Evolutionary conservation across 1,140 invertebrate species (phyloP), one percentile per base, ranked within the genome.

Genomic region (Drosophila varians): DNA sequence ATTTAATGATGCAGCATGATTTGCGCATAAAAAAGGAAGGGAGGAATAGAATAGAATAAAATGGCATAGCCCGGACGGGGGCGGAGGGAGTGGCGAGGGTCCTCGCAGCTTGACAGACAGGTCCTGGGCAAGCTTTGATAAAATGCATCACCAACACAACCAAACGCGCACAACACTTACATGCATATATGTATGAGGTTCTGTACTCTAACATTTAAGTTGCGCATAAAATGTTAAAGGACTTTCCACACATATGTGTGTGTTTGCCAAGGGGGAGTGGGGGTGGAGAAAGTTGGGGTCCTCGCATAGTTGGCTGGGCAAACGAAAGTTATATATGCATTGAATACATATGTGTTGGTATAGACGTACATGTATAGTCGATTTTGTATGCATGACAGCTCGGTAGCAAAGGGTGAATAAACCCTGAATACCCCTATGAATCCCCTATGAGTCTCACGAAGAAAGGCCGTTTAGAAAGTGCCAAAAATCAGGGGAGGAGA

Each of bases 1-100:
- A 89, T 89, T 89, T 89, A 89, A 89, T 86, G 86, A 86, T 89
- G 76, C 86, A 89, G 84, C 76, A 89, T 89, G 84, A 89, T 79
- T 89, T 89, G 79, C 69, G 69, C 76, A 89, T 89, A 89, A 89
- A 89, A 84, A 79, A 76, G 62, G 16, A 31, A 31, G 46, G 76
- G 70, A 55, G 70, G 45, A 55, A 77, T 73, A 68, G 53, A 64
- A 55, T 47, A 54, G 66, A 66, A 61, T 60, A 42, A 46, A 57
- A 65, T 58, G 45, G 53, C 43, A 79, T 34, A 45, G 47, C 58
- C 57, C 25, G 11, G 49, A n/a, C n/a, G n/a, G 21, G 36, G 40
- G 52, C 46, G 14, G 43, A 11, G 25, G 57, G 58, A 19, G 57
- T n/a, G 23, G 31, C 28, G n/a, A 40, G 25, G 25, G 61, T 60